Evolutionary conservation across 1,140 invertebrate genomes (phyloP).

Genomic region (Eriocheir sinensis): DNA sequence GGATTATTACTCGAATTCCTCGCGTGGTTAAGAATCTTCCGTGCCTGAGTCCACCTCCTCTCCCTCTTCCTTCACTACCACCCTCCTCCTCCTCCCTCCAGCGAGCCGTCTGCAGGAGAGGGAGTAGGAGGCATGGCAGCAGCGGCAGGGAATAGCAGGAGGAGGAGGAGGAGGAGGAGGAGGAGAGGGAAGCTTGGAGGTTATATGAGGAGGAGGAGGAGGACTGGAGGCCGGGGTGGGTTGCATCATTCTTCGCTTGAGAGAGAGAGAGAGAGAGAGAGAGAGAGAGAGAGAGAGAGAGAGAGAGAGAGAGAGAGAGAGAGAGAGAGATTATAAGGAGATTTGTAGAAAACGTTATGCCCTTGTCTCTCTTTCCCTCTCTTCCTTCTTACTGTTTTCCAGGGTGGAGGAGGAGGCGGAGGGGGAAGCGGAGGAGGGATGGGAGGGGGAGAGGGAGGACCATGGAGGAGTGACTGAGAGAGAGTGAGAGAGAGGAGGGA

Average conservation of each 20-base stretch:
- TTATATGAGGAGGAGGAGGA: neutral
- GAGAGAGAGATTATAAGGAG: neutral
- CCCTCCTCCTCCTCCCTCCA: neutral
- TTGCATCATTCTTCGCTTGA: too few relatives aligned
- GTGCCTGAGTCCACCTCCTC: too few relatives aligned
- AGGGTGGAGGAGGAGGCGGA: neutral
- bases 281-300: constrained; percentile 39
- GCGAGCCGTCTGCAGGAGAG: neutral
- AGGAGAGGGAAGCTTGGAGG: neutral
- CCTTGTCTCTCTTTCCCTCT: neutral
- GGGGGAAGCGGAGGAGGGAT: neutral
- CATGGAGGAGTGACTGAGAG: neutral
- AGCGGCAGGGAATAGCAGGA: too few relatives aligned
- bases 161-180: neutral
- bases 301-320: constrained; percentile 16
- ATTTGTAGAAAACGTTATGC: neutral
- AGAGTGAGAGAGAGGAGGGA: neutral
- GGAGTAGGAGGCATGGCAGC: neutral
- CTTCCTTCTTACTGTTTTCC: neutral
- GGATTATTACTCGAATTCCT: constrained; percentile 11
- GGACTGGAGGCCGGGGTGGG: neutral
- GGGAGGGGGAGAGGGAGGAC: neutral
- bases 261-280: constrained; percentile 27
- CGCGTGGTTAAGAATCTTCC: neutral
- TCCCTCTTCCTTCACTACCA: neutral